These are phyloP conservation scores for Latrodectus elegans DNA, from an alignment of 2,888 invertebrate species.

Conservation along the genomic window DNA sequence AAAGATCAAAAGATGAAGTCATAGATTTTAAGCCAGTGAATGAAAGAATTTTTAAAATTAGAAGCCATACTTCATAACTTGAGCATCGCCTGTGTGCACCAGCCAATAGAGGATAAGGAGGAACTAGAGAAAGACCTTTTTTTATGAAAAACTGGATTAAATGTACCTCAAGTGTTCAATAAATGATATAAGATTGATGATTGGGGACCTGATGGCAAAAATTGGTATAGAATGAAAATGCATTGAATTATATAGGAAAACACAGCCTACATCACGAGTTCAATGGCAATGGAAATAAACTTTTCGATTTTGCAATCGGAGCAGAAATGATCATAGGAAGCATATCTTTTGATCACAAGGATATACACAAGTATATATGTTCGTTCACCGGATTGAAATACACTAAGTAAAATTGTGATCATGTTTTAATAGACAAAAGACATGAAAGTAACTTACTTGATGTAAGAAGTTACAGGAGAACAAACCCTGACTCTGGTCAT, in stretches of 20 bases:
- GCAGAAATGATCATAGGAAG: not conserved
- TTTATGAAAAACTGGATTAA: not conserved
- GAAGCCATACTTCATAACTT: slow-evolving; percentile 1
- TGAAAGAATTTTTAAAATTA: slow-evolving; percentile 8
- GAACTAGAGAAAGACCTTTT: not conserved
- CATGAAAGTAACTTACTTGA: not conserved
- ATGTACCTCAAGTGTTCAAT: not conserved
- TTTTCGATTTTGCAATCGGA: not conserved
- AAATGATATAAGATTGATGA: slow-evolving; percentile 4
- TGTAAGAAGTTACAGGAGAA: not conserved
- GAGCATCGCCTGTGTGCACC: slow-evolving; percentile 12
- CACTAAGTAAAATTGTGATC: not conserved
- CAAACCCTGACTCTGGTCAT: slow-evolving; percentile 17
- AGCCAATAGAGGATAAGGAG: not conserved
- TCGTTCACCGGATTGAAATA: not conserved
- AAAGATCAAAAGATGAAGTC: not conserved
- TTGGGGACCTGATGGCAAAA: slow-evolving; percentile 1
- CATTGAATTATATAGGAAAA: not conserved
- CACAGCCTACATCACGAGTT: not conserved
- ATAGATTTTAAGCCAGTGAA: slow-evolving; percentile 13
- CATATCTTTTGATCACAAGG: not conserved
- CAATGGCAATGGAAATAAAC: not conserved
- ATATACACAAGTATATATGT: slow-evolving; percentile 9
- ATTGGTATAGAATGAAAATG: not conserved
- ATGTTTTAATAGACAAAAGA: not conserved